Conservation (phyloP, 2,888 invertebrate species). For the Tipula unca region DNA sequence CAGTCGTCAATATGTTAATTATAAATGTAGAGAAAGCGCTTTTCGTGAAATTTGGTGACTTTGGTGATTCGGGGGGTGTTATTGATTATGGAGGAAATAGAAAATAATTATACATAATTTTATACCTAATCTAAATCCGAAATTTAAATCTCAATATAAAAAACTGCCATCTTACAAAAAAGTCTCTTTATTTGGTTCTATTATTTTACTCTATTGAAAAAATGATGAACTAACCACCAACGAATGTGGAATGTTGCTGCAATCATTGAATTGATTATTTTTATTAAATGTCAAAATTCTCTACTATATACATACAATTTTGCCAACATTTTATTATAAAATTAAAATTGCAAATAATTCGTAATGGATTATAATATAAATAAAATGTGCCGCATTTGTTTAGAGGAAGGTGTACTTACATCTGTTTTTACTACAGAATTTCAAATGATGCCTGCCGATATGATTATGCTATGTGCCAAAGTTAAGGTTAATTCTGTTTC, state of each 20-base stretch:
- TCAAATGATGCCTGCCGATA: conserved; percentile 49
- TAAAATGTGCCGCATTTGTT: conserved; percentile 51
- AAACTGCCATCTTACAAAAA: too few species aligned
- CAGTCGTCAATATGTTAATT: too few species aligned
- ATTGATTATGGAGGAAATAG: too few species aligned
- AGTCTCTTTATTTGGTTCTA: too few species aligned
- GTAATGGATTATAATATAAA: conserved; percentile 42
- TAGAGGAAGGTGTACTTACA: conserved; percentile 51
- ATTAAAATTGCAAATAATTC: not conserved
- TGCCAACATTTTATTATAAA: not conserved
- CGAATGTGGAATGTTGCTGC: not conserved
- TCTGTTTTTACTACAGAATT: conserved; percentile 53
- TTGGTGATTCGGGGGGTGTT: too few species aligned
- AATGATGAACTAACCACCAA: too few species aligned
- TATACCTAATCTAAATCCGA: too few species aligned
- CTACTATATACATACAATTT: not conserved
- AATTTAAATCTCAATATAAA: too few species aligned
- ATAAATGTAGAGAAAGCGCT: too few species aligned
- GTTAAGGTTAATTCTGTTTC: conserved; percentile 41
- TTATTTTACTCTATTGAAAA: too few species aligned
- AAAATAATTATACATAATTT: too few species aligned
- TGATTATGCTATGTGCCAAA: conserved; percentile 51
- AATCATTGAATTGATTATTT: not conserved
- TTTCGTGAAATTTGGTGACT: too few species aligned
- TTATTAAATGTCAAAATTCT: not conserved